Conservation (phyloP, 2,797 vertebrate genomes). For the Halcyon chelicuti region DNA sequence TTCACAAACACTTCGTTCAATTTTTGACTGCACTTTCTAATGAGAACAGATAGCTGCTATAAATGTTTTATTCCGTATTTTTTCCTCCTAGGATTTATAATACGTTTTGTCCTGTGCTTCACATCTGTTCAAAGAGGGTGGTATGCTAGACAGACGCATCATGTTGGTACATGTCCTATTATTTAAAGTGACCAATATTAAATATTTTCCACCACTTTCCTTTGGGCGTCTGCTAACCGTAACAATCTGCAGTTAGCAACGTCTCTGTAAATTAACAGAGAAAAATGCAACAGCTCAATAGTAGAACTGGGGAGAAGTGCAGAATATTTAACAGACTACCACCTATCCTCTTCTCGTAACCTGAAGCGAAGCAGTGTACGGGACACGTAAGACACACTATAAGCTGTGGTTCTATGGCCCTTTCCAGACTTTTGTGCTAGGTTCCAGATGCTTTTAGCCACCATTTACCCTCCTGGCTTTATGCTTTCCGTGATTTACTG, state of each 20-base stretch:
- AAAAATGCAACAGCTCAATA: neutral
- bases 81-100: neutral
- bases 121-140: neutral
- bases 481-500: neutral
- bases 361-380: neutral
- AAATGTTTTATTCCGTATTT: neutral
- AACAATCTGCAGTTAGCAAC: neutral
- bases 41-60: neutral
- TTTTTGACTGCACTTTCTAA: neutral
- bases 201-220: neutral
- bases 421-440: neutral
- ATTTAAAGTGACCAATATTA: neutral
- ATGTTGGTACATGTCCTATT: fast-evolving
- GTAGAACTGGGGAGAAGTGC: neutral
- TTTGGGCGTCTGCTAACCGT: neutral
- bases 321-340: neutral
- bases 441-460: neutral
- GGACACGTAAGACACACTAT: neutral
- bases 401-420: neutral
- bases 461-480: neutral
- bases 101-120: neutral
- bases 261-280: neutral
- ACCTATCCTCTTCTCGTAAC: neutral
- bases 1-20: neutral
- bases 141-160: fast-evolving